Conservation (phyloP, 2,888 invertebrate genomes). For the Archips xylosteana region DNA sequence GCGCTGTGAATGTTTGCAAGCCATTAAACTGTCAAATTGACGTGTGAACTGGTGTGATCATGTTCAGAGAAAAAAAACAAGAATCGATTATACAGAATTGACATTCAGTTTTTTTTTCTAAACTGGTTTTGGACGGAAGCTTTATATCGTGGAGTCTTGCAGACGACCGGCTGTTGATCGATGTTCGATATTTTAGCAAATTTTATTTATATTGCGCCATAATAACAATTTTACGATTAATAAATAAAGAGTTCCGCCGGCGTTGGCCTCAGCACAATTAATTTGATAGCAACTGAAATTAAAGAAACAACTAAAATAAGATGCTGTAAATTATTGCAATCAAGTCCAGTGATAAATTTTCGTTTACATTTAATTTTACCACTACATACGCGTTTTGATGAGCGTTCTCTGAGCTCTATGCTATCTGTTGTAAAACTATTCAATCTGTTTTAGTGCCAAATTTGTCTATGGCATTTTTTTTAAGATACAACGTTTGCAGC, state of each 20-base stretch:
- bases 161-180: slow-evolving; percentile 21
- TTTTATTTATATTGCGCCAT: slow-evolving; percentile 10
- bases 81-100: background rate
- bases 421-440: slow-evolving; percentile 10
- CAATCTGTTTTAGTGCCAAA: slow-evolving; percentile 12
- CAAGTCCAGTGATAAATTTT: slow-evolving; percentile 59
- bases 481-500: background rate
- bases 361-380: slow-evolving; percentile 42
- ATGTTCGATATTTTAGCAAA: slow-evolving; percentile 28
- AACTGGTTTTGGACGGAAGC: slow-evolving; percentile 22
- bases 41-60: slow-evolving; percentile 14
- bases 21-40: slow-evolving; percentile 24
- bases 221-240: slow-evolving; percentile 39
- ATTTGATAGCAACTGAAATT: slow-evolving; percentile 38
- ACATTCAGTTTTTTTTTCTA: slow-evolving; percentile 15
- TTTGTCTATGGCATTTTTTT: slow-evolving; percentile 23
- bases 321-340: slow-evolving; percentile 72
- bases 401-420: background rate
- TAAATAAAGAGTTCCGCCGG: slow-evolving; percentile 33
- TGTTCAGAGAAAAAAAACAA: background rate
- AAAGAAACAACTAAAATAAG: slow-evolving; percentile 67
- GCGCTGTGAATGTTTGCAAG: slow-evolving; percentile 29
- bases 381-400: slow-evolving; percentile 29
- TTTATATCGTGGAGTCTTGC: slow-evolving; percentile 1
- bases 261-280: slow-evolving; percentile 39